These are phyloP conservation scores for Sturnus vulgaris DNA, from an alignment of 2,113 vertebrate species.

Conservation along the genomic window DNA sequence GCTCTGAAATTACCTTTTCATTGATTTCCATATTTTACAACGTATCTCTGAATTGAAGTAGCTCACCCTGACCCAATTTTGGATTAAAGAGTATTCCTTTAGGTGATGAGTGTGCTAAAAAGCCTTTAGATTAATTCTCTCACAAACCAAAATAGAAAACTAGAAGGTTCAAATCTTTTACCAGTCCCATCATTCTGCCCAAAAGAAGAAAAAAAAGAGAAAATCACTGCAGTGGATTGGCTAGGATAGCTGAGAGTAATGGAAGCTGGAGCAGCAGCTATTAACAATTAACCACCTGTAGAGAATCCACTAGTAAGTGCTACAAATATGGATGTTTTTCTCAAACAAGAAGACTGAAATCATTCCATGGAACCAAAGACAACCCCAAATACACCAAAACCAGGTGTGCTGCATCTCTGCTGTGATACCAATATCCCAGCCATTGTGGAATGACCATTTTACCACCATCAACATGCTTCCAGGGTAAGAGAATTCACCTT, in stretches of 20 bases:
- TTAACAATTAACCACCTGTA: neutral
- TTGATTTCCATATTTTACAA: neutral
- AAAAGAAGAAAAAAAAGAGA: neutral
- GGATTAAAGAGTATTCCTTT: neutral
- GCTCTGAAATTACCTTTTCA: neutral
- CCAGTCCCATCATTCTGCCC: neutral
- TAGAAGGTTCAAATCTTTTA: neutral
- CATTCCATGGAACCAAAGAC: neutral
- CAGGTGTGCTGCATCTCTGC: neutral
- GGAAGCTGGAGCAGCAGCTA: neutral
- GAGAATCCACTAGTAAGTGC: neutral
- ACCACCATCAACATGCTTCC: rapidly evolving
- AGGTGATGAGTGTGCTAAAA: neutral
- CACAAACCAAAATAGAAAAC: neutral
- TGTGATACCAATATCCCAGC: neutral
- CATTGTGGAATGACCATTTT: neutral
- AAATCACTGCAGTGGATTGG: neutral
- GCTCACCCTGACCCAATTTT: neutral
- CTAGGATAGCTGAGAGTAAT: neutral
- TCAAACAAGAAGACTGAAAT: neutral
- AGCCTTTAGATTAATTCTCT: neutral
- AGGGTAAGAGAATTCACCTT: neutral
- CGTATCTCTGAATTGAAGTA: neutral
- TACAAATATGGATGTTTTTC: neutral
- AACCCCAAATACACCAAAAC: neutral